A percentile compares a stretch with the other conserved stretches of the same genome.
phyloP scores from a whole-genome alignment of 1,140 invertebrate genomes.

The Drosophila guanche region DNA sequence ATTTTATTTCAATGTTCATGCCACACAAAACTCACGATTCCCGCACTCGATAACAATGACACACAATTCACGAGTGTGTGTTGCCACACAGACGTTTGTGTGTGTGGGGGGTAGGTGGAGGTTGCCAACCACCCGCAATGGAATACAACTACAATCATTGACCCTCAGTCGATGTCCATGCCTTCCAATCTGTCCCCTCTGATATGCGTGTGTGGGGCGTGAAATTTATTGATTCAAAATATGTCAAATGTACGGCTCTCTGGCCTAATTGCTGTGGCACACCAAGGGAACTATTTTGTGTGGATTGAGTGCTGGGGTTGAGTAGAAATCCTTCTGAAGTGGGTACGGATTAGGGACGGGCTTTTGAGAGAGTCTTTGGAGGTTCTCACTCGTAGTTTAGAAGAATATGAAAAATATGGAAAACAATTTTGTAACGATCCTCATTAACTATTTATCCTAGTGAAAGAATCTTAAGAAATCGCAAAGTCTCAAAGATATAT shows the following conservation, averaged over 20 bases:
- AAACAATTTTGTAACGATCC: too few species aligned
- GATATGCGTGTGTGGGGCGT: conserved; percentile 15
- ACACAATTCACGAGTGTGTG: conserved; percentile 26
- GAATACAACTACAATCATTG: conserved; percentile 41
- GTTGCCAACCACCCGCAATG: conserved; percentile 49
- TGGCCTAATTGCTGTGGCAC: conserved; percentile 39
- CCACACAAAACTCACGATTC: conserved; percentile 66
- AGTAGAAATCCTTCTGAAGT: too few species aligned
- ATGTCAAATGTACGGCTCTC: conserved; percentile 20
- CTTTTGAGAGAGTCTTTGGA: too few species aligned
- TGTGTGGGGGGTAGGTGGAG: conserved; percentile 14
- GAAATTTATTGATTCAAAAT: conserved; percentile 49
- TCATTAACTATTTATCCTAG: too few species aligned
- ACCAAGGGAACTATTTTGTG: conserved; percentile 42
- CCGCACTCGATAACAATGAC: conserved; percentile 58
- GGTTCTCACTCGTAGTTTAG: too few species aligned
- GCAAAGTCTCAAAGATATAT: too few species aligned
- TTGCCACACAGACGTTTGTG: conserved; percentile 16
- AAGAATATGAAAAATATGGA: too few species aligned
- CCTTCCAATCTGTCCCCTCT: conserved; percentile 6
- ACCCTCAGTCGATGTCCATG: conserved; percentile 29
- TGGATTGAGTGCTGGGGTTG: not conserved
- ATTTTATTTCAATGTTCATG: conserved; percentile 67
- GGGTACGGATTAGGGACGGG: too few species aligned
- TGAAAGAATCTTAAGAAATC: too few species aligned